Evolutionary conservation across 1,140 invertebrate genomes (phyloP), one percentile per base, ranked within the genome.

Genomic region (Neomicropteryx cornuta): DNA sequence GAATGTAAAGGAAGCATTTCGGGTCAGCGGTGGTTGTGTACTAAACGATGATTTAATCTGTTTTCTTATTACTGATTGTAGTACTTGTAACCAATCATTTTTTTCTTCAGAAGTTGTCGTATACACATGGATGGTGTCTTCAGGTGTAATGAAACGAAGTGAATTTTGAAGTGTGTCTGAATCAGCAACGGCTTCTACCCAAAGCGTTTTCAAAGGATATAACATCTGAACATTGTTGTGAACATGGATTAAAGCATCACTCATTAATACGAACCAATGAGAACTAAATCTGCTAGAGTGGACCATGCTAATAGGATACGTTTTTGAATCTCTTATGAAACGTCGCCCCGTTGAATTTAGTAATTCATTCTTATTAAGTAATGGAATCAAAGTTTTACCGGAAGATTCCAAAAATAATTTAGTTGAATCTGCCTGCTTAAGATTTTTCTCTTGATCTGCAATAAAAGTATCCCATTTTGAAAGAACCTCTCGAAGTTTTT

Each of bases 191-290:
- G 63, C 48, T 60, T 88, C 83, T 2, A 90, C 71, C 88, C 88
- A 93, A 24, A 91, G 51, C 2, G 81, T 84, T 44, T 72, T 70
- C 41, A 92, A 60, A 18, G 75, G 72, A 65, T 85, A 77, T 3
- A 77, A 47, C 44, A 65, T 67, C 46, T 74, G 58, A 42, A 67
- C 69, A 42, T 73, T 75, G 31, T 81, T 77, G 39, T 64, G 70
- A 8, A 81, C 66, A 49, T 86, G 81, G 38, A 84, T 72, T 42
- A 87, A 79, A 36, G 80, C 62, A 61, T 87, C 82, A 27, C 73
- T 81, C 32, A 87, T 73, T 13, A 87, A 60, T 46, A 86, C 71
- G 48, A 92, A 89, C 68, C 76, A 78, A 57, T 87, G 79, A 0
- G 76, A 73, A 33, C 76, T 65, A 62, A 77, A 86, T 46, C 70